Evolutionary conservation across 2,113 vertebrate species (phyloP), one percentile per base, ranked within the genome.

Genomic region (Centropus bengalensis): DNA sequence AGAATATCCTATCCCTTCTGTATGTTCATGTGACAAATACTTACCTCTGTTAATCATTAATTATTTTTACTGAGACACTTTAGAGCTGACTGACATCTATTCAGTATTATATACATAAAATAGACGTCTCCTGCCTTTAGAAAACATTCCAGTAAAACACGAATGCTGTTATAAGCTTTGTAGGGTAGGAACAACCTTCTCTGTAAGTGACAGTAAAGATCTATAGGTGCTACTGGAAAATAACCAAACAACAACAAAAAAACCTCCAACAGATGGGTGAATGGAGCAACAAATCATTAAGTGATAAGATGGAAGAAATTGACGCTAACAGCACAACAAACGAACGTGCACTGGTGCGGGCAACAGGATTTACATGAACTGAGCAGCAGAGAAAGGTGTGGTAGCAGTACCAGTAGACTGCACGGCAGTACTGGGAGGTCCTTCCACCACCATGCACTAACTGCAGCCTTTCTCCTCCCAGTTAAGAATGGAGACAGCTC

Each of bases 41-140:
- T 36, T 66, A 56, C 36, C 36, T 26, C 21, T 9, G 36, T 9
- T 75, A 2, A 6, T 26, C 52, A 28, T 19, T n/a, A 85, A 88
- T 75, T 81, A 69, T 74, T 89, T 94, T 69, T 69, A 66, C 30
- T 38, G 60, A 86, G 38, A 66, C 10, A 54, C 19, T 81, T 51
- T 19, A 80, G 86, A 86, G 63, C 14, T 92, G 63, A 44, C 26
- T 56, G 36, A 63, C 7, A 38, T 28, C 13, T 80, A n/a, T 38
- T 56, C 36, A 36, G 36, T 36, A 36, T 36, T 36, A 81, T 42
- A 66, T 8, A 60, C 12, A 62, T 12, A 55, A 82, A 89, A 79
- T 20, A 12, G 74, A 73, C 0, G 0, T 59, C 22, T n/a, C 32
- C 44, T 82, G 19, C 27, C n/a, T 74, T 47, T 64, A 52, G 63